Base-by-base conservation (phyloP, 92 coral and sea anemone species). In the Siderastrea siderea region DNA sequence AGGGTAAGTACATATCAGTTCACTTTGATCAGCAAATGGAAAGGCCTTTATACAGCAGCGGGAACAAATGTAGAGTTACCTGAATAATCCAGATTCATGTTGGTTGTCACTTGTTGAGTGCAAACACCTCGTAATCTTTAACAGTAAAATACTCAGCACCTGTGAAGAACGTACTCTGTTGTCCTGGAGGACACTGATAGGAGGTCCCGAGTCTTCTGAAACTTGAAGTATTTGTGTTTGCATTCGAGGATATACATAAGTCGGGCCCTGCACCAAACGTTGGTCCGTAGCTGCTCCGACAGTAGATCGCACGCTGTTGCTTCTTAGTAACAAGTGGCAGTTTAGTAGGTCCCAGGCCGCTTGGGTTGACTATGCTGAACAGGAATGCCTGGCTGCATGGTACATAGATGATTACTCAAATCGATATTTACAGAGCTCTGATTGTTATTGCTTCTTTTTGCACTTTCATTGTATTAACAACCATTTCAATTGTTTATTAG, bases 61-160 rank as follows among this genome's bases (percentile, higher is more conserved):
- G n/a, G n/a, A n/a, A n/a, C n/a, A n/a, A n/a, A n/a, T n/a, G n/a
- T n/a, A n/a, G n/a, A n/a, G n/a, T 73, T 75, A 54, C 63, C 51
- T 43, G 65, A 1, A 75, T 51, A 26, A 54, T 54, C 45, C 5
- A 15, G 7, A 16, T 16, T 50, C 77, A 17, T 72, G 15, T 4
- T 77, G 59, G 16, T 13, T 15, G 67, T 77, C 16, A 77, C 1
- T 5, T 43, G 54, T 10, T 8, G 14, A 59, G 81, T 59, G 63
- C 74, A 79, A 80, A 84, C 76, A 90, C 86, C 62, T 90, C 93
- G 82, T 78, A 83, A 65, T 84, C 91, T 68, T 71, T 49, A 10
- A 82, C 81, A 1, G 44, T 10, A 50, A 91, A 91, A 3, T 62
- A 49, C 6, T 15, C 3, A 17, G 6, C 10, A 2, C 94, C 94